These are phyloP conservation scores for Mionectes macconnelli DNA, from an alignment of 2,113 vertebrate species.

Conservation along the genomic window DNA sequence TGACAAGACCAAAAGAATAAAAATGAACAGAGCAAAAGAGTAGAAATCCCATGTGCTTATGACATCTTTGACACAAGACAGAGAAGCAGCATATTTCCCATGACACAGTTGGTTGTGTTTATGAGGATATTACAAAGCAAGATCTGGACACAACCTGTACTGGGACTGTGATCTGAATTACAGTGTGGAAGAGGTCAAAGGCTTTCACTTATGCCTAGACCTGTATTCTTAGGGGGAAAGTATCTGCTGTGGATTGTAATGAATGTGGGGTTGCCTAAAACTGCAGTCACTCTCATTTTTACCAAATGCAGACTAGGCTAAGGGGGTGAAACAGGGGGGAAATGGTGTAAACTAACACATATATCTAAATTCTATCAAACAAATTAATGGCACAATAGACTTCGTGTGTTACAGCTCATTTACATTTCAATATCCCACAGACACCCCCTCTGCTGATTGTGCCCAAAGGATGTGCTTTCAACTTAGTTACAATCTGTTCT, in stretches of 20 bases:
- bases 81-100: not conserved
- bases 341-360: not conserved
- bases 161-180: not conserved
- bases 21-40: not conserved
- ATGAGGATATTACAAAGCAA: not conserved
- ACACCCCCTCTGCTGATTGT: slow-evolving; percentile 1
- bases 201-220: not conserved
- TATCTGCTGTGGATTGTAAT: not conserved
- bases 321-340: too few relatives aligned
- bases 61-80: not conserved
- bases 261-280: not conserved
- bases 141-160: not conserved
- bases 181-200: not conserved
- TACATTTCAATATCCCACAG: slow-evolving; percentile 24
- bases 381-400: not conserved
- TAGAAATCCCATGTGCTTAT: not conserved
- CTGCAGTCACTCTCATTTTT: too few relatives aligned
- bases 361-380: not conserved
- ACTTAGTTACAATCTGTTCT: not conserved
- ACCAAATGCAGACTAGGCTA: not conserved
- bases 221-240: not conserved
- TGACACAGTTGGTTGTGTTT: not conserved
- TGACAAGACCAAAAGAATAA: not conserved
- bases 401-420: not conserved
- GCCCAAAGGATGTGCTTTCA: slow-evolving; percentile 35